Percentiles rank a stretch among this genome's conserved stretches.
Conservation (phyloP, 2,888 invertebrate genomes). For the Iphiclides podalirius region DNA sequence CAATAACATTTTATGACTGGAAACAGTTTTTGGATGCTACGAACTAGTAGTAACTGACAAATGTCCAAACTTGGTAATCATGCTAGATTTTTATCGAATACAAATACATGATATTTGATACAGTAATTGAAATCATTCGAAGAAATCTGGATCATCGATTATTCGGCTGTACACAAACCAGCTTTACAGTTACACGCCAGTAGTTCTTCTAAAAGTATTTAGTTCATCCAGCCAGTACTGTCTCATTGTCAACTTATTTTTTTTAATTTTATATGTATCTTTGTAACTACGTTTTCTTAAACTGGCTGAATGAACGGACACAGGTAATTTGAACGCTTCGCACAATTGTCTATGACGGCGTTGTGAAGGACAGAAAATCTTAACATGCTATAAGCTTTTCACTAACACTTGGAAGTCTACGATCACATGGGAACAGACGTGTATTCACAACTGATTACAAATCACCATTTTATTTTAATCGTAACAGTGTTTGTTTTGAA, state of each 20-base stretch:
- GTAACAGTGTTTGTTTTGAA: too few species aligned
- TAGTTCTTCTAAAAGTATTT: slow-evolving; percentile 1
- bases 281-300: background rate
- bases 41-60: too few species aligned
- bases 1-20: background rate
- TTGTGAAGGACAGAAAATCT: slow-evolving; percentile 52
- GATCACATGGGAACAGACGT: too few species aligned
- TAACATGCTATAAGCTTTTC: slow-evolving; percentile 45
- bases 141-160: background rate
- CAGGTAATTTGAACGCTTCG: slow-evolving; percentile 43
- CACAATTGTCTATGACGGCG: slow-evolving; percentile 62
- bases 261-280: background rate
- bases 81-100: background rate
- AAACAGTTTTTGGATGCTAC: too few species aligned
- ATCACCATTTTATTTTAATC: too few species aligned
- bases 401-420: slow-evolving; percentile 30
- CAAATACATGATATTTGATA: background rate
- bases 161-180: slow-evolving; percentile 9
- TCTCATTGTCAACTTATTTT: background rate
- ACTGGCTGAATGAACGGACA: slow-evolving; percentile 10
- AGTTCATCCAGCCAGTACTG: slow-evolving; percentile 6
- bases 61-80: too few species aligned
- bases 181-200: slow-evolving; percentile 13
- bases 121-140: background rate
- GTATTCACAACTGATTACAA: too few species aligned